Conservation (phyloP, 2,888 invertebrate species). For the Nasonovia ribisnigri region DNA sequence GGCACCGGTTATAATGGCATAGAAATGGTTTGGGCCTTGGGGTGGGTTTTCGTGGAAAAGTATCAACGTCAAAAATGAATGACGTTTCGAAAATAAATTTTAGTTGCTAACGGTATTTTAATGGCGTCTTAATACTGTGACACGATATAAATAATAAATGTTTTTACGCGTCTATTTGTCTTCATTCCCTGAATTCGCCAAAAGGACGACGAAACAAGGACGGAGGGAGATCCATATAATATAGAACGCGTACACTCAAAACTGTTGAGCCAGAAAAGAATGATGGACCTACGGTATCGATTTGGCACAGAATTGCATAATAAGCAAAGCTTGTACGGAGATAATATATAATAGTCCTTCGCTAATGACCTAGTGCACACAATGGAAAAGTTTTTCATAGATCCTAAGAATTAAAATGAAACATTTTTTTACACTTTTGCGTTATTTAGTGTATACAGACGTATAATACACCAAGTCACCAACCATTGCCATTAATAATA, state of each 20-base stretch:
- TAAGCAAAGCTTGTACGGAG: constrained; percentile 25
- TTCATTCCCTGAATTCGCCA: constrained; percentile 21
- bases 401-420: neutral
- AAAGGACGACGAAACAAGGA: neutral
- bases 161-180: constrained; percentile 41
- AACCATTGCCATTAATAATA: constrained; percentile 26
- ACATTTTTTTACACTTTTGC: constrained; percentile 25
- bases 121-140: constrained; percentile 43
- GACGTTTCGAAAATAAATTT: constrained; percentile 45
- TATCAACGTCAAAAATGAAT: constrained; percentile 23
- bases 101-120: constrained; percentile 49
- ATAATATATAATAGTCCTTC: constrained; percentile 15
- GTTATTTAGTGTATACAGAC: neutral
- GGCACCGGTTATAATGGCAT: neutral
- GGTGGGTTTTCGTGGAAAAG: neutral
- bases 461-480: neutral
- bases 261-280: constrained; percentile 59
- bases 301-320: constrained; percentile 58
- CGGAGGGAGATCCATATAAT: neutral
- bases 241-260: constrained; percentile 35
- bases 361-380: constrained; percentile 19
- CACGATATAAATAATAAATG: constrained; percentile 46
- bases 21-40: neutral
- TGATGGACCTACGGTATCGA: constrained; percentile 50
- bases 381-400: constrained; percentile 26